These are phyloP conservation scores for Chloroceryle amazona DNA, from an alignment of 2,797 vertebrate genomes.

Conservation along the genomic window DNA sequence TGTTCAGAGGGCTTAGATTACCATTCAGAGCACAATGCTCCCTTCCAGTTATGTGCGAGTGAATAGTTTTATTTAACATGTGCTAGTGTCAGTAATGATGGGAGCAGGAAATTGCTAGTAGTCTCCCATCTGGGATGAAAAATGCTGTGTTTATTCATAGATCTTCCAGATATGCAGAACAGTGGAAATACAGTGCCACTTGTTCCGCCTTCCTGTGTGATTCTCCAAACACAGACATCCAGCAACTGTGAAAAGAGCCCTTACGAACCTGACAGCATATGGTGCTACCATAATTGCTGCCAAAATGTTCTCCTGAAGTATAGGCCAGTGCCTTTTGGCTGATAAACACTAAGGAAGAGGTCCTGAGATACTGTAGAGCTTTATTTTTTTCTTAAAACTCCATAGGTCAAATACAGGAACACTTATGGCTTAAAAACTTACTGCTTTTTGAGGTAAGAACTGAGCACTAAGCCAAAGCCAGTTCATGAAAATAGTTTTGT, in stretches of 20 bases:
- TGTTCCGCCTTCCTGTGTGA: not conserved
- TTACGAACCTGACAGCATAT: not conserved
- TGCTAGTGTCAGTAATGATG: not conserved
- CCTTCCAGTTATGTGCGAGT: not conserved
- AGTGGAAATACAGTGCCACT: not conserved
- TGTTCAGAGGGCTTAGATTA: not conserved
- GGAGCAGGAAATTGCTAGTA: not conserved
- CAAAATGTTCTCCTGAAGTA: not conserved
- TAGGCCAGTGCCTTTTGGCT: not conserved
- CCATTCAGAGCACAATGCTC: rapidly evolving
- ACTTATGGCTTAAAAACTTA: not conserved
- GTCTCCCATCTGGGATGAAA: not conserved
- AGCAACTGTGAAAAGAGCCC: not conserved
- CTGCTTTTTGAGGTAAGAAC: not conserved
- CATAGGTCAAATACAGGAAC: not conserved
- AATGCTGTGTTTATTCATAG: not conserved
- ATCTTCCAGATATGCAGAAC: not conserved
- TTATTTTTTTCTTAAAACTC: not conserved
- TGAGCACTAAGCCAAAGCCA: not conserved
- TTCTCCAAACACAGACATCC: not conserved
- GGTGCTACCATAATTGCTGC: not conserved
- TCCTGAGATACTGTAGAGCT: not conserved
- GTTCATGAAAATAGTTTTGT: not conserved
- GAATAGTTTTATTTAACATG: not conserved
- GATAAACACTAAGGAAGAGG: not conserved